Percentiles rank a stretch among this genome's conserved stretches.
These are phyloP conservation scores for Oryzias sinensis DNA, from an alignment of 2,797 vertebrate genomes.

Conservation along the genomic window DNA sequence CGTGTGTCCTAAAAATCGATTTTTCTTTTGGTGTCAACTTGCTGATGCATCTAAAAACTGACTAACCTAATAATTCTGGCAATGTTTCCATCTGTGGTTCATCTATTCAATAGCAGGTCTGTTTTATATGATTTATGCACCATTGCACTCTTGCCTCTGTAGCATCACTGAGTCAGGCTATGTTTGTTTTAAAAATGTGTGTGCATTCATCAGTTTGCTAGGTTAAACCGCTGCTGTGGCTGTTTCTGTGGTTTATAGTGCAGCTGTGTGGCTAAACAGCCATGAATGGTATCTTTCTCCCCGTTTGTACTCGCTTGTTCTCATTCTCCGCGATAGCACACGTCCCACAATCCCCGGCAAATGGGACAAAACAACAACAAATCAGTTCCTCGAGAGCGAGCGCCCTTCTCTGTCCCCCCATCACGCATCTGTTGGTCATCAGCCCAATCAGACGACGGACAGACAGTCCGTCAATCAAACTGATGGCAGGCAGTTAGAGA, in stretches of 20 bases:
- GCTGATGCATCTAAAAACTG: conserved; percentile 6
- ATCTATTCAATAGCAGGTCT: conserved; percentile 32
- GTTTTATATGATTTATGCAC: conserved; percentile 32
- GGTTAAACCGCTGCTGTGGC: conserved; percentile 23
- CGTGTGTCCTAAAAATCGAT: too few species aligned
- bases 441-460: conserved; percentile 28
- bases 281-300: conserved; percentile 26
- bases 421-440: conserved; percentile 27
- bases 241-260: conserved; percentile 29
- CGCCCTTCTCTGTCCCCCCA: conserved; percentile 33
- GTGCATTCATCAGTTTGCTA: conserved; percentile 21
- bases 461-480: conserved; percentile 6
- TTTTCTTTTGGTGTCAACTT: neutral
- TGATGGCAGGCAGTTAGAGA: conserved; percentile 30
- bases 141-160: conserved; percentile 32
- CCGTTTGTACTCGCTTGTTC: conserved; percentile 16
- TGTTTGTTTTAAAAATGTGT: conserved; percentile 2
- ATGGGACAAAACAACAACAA: conserved; percentile 23
- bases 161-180: conserved; percentile 12
- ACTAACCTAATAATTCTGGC: neutral
- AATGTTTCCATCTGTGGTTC: conserved; percentile 22
- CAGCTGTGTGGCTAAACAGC: conserved; percentile 31
- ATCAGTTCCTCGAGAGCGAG: conserved; percentile 27
- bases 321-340: conserved; percentile 7
- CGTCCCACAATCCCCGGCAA: conserved; percentile 4